Conservation (phyloP, 2,888 invertebrate species). For the Caradrina kadenii region DNA sequence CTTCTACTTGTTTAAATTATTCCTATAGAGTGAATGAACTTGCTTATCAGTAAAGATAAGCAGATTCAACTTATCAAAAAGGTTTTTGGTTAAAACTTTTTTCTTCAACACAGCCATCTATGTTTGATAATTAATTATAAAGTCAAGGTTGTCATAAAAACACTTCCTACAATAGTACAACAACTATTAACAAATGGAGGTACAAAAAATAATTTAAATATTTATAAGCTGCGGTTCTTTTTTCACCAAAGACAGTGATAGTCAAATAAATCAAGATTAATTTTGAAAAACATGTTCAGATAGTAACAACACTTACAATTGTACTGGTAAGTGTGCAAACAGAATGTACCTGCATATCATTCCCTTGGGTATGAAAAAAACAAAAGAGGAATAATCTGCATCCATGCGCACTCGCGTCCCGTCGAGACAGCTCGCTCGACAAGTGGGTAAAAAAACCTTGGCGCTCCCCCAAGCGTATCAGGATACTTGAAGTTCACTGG, state of each 20-base stretch:
- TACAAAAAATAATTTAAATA: conserved; percentile 28
- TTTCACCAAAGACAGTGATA: not conserved
- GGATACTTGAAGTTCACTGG: conserved; percentile 21
- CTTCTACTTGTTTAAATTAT: conserved; percentile 23
- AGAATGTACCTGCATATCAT: not conserved
- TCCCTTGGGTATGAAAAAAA: not conserved
- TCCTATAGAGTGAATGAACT: conserved; percentile 41
- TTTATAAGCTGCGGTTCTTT: not conserved
- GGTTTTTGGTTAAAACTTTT: not conserved
- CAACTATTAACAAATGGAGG: not conserved
- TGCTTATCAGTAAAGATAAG: conserved; percentile 36
- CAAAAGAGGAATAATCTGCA: not conserved
- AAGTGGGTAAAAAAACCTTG: conserved; percentile 33
- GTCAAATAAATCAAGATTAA: not conserved
- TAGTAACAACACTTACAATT: no score
- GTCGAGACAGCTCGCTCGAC: not conserved
- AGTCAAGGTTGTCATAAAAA: conserved; percentile 42
- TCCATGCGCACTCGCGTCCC: not conserved
- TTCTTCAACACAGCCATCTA: not conserved
- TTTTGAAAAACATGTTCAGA: no score
- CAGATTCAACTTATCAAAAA: conserved; percentile 1
- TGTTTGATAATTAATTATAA: conserved; percentile 21
- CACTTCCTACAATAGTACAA: conserved; percentile 20
- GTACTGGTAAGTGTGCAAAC: no score
- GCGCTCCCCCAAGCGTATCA: conserved; percentile 6